Percentiles rank a stretch among this genome's conserved stretches.
Evolutionary conservation across 2,797 vertebrate genomes (phyloP).

Genomic region (Enoplosus armatus): DNA sequence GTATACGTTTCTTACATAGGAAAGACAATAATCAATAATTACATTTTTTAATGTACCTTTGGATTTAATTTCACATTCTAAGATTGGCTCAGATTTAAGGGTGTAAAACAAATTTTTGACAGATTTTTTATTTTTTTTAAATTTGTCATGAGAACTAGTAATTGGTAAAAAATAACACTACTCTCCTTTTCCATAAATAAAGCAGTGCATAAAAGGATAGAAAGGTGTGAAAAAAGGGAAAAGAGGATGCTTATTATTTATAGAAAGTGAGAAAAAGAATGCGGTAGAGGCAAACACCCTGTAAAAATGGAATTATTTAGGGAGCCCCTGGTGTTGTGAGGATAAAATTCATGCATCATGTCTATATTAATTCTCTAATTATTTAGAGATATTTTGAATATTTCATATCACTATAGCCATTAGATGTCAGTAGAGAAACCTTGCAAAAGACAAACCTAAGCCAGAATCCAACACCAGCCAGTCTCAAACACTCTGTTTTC

Average conservation of each 20-base stretch:
- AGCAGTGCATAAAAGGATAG: conserved; percentile 25
- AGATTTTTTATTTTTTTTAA: too few relatives aligned
- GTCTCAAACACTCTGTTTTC: conserved; percentile 48
- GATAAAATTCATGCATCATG: conserved; percentile 43
- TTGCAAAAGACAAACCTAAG: conserved; percentile 32
- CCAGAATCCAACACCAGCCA: conserved; percentile 24
- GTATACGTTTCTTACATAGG: not conserved
- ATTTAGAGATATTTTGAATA: conserved; percentile 49
- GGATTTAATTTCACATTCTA: not conserved
- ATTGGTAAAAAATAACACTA: conserved; percentile 14
- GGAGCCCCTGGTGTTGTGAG: conserved; percentile 19
- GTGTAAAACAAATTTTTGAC: not conserved
- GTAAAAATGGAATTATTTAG: conserved; percentile 36
- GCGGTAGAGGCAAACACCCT: conserved; percentile 5
- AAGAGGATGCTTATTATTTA: conserved; percentile 49
- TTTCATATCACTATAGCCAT: conserved; percentile 58
- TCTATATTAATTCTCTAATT: conserved; percentile 45
- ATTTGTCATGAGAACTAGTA: not conserved
- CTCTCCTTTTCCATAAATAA: conserved; percentile 33
- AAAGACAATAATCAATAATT: not conserved
- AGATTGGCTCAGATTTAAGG: not conserved
- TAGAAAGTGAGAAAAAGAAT: conserved; percentile 20
- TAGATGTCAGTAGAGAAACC: conserved; percentile 80
- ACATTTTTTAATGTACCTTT: not conserved
- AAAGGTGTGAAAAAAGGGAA: conserved; percentile 39